Evolutionary conservation across 2,797 vertebrate genomes (phyloP).

Genomic region (Rallus crepitans): DNA sequence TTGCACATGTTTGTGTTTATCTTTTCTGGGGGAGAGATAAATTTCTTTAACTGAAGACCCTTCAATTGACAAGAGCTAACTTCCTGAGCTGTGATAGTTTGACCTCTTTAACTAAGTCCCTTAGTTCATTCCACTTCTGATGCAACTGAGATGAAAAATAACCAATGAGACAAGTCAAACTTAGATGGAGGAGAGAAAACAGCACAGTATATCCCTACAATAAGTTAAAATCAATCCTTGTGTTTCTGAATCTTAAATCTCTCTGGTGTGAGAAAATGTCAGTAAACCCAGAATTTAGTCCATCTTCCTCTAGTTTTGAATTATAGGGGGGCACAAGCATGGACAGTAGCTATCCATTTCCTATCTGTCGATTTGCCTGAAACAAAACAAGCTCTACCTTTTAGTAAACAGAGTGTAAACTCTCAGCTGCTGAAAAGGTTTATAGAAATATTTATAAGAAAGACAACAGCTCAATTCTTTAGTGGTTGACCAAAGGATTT

Average conservation of each 20-base stretch:
- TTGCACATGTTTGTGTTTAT: background rate
- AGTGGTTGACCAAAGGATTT: background rate
- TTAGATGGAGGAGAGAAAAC: background rate
- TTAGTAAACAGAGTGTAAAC: background rate
- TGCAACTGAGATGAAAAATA: background rate
- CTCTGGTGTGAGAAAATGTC: background rate
- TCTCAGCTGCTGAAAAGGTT: background rate
- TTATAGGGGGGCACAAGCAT: background rate
- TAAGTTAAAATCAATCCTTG: background rate
- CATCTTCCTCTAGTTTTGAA: background rate
- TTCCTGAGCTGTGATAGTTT: background rate
- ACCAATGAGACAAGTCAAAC: background rate
- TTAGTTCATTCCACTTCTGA: background rate
- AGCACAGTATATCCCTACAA: background rate
- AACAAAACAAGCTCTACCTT: background rate
- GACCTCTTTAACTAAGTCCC: background rate
- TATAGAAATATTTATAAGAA: background rate
- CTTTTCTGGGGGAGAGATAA: background rate
- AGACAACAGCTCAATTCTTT: background rate
- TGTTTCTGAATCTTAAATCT: background rate
- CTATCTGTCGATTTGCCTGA: background rate
- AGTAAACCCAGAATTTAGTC: background rate
- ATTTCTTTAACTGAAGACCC: background rate
- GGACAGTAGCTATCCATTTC: background rate
- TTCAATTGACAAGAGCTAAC: background rate